Conservation (phyloP, 2,888 invertebrate genomes). For the Ariolimax columbianus region DNA sequence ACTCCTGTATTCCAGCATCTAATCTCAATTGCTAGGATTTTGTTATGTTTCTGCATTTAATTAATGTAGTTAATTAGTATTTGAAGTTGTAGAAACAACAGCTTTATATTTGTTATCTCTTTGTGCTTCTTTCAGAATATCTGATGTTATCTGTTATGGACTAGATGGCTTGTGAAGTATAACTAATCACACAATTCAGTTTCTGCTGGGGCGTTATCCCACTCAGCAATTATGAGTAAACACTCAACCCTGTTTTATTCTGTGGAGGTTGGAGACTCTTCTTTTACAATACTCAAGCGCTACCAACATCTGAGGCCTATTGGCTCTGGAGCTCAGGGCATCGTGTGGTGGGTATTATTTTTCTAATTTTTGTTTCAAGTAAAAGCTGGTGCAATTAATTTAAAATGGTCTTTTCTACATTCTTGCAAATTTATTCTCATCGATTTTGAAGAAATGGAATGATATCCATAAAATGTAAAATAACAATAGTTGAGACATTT, state of each 20-base stretch:
- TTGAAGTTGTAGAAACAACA: neutral
- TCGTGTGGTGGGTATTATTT: constrained; percentile 91
- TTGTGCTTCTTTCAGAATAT: neutral
- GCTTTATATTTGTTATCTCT: neutral
- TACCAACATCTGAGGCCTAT: constrained; percentile 99
- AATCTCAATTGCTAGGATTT: no score
- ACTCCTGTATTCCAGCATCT: no score
- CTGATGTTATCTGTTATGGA: neutral
- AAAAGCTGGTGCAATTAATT: neutral
- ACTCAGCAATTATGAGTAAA: constrained; percentile 62
- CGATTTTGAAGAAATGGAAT: no score
- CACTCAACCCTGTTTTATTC: constrained; percentile 75
- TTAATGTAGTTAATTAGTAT: no score
- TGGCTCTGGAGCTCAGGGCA: constrained; percentile 99
- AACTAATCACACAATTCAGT: neutral
- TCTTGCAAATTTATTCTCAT: no score
- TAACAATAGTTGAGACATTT: no score
- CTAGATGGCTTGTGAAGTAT: constrained; percentile 18
- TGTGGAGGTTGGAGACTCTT: constrained; percentile 99
- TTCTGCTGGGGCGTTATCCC: constrained; percentile 7
- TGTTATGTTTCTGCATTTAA: no score
- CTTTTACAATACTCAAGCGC: constrained; percentile 95
- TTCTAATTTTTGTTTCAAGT: neutral
- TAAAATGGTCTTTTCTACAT: neutral
- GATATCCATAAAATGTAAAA: no score